A percentile compares a stretch with the other conserved stretches of the same genome.
phyloP scores from a whole-genome alignment of 2,797 vertebrate genomes.

The Paguma larvata region DNA sequence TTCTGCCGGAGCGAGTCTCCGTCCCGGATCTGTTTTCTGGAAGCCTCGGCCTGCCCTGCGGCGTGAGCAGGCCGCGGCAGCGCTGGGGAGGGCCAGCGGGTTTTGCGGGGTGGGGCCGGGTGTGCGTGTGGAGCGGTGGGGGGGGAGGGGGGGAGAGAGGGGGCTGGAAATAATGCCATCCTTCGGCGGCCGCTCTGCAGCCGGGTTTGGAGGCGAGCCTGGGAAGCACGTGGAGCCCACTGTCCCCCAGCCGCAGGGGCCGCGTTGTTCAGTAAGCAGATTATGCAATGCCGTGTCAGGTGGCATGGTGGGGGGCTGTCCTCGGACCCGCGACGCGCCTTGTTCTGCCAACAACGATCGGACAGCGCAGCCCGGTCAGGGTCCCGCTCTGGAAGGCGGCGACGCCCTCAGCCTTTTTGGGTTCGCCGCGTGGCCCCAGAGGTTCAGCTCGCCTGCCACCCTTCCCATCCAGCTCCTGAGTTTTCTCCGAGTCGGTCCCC shows the following conservation, averaged over 20 bases:
- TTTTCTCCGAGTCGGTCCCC: not conserved
- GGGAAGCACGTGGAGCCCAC: conserved; percentile 79
- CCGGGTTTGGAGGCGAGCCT: conserved; percentile 39
- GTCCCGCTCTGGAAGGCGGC: conserved; percentile 49
- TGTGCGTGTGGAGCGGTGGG: not conserved
- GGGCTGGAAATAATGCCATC: conserved; percentile 5
- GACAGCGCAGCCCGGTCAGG: conserved; percentile 75
- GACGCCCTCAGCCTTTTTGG: conserved; percentile 80
- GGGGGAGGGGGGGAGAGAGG: too few relatives aligned
- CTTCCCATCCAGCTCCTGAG: rapidly evolving
- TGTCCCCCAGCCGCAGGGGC: conserved; percentile 82
- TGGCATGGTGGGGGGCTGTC: conserved; percentile 83
- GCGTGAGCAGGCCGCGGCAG: not conserved
- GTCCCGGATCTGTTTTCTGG: not conserved
- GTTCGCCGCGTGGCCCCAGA: conserved; percentile 58
- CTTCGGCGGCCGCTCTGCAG: conserved; percentile 25
- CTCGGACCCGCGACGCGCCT: conserved; percentile 83
- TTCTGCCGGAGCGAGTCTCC: not conserved
- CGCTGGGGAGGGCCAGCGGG: rapidly evolving
- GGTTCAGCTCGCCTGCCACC: not conserved
- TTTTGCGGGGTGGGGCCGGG: too few relatives aligned
- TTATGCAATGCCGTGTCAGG: conserved; percentile 83
- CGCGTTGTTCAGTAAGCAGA: conserved; percentile 84
- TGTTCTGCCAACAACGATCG: conserved; percentile 79
- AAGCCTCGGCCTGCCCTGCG: rapidly evolving